Evolutionary conservation across 2,113 vertebrate genomes (phyloP).

Genomic region (Thalassarche chlororhynchos): DNA sequence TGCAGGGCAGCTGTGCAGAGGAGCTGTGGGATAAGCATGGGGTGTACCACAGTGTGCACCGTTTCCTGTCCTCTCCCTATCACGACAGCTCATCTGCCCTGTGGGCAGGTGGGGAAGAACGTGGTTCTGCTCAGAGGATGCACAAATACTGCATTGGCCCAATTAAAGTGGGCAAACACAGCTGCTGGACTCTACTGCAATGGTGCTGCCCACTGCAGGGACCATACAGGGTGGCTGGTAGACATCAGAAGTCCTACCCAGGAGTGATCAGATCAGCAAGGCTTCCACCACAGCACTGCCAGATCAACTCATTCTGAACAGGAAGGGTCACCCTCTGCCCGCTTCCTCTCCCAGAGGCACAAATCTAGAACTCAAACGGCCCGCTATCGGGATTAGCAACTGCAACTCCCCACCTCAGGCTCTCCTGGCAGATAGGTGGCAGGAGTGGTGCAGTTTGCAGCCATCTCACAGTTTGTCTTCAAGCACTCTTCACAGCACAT

Average conservation of each 20-base stretch:
- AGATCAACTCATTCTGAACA: background rate
- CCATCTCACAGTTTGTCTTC: background rate
- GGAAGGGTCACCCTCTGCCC: background rate
- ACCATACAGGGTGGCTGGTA: background rate
- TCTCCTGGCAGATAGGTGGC: background rate
- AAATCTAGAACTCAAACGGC: background rate
- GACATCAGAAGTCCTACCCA: background rate
- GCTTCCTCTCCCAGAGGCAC: background rate
- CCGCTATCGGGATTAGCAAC: background rate
- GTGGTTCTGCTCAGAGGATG: background rate
- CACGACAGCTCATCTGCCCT: background rate
- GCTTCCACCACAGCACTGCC: background rate
- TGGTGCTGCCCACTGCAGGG: background rate
- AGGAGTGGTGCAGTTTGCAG: background rate
- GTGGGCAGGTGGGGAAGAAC: background rate
- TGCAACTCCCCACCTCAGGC: background rate
- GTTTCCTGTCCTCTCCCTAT: background rate
- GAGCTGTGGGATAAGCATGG: background rate
- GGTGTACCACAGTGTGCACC: fast-evolving
- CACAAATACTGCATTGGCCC: background rate
- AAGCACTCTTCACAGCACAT: background rate
- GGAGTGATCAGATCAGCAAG: background rate
- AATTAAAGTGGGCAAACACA: background rate
- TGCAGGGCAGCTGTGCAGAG: background rate
- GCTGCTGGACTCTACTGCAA: background rate